phyloP scores from a whole-genome alignment of 2,888 invertebrate genomes.

The Syritta pipiens region DNA sequence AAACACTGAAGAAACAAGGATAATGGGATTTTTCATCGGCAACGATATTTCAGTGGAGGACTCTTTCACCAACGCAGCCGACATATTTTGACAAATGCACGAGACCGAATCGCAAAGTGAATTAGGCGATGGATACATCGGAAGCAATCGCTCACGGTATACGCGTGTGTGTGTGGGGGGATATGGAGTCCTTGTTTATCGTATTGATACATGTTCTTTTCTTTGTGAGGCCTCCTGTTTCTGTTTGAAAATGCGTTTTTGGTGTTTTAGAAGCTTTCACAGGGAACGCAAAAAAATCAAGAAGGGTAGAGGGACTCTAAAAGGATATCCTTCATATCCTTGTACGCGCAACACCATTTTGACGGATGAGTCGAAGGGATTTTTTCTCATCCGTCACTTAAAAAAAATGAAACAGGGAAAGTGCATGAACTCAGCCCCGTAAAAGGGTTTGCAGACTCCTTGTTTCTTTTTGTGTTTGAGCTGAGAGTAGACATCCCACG shows the following conservation, averaged over 20 bases:
- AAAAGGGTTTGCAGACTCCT: too few species aligned
- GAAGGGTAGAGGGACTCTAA: neutral
- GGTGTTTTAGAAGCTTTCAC: slow-evolving; percentile 4
- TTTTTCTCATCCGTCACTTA: too few species aligned
- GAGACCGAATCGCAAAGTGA: slow-evolving; percentile 23
- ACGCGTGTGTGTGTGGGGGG: neutral
- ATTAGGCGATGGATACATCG: slow-evolving; percentile 16
- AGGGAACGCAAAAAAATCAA: neutral
- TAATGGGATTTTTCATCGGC: slow-evolving; percentile 26
- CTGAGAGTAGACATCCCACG: too few species aligned
- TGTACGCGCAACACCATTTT: too few species aligned
- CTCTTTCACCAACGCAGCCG: slow-evolving; percentile 5
- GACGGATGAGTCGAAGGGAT: too few species aligned
- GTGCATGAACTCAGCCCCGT: too few species aligned
- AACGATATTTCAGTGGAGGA: neutral
- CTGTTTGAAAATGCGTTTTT: slow-evolving; percentile 28
- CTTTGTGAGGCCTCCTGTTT: neutral
- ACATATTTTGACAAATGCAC: slow-evolving; percentile 37
- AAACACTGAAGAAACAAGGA: neutral
- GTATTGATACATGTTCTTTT: neutral
- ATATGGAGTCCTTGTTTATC: slow-evolving; percentile 7
- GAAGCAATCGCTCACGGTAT: neutral
- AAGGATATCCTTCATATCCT: slow-evolving; percentile 4
- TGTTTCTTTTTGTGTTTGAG: too few species aligned
- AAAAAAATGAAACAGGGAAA: too few species aligned